phyloP scores from a whole-genome alignment of 2,888 invertebrate species.

The Calliopum simillimum region DNA sequence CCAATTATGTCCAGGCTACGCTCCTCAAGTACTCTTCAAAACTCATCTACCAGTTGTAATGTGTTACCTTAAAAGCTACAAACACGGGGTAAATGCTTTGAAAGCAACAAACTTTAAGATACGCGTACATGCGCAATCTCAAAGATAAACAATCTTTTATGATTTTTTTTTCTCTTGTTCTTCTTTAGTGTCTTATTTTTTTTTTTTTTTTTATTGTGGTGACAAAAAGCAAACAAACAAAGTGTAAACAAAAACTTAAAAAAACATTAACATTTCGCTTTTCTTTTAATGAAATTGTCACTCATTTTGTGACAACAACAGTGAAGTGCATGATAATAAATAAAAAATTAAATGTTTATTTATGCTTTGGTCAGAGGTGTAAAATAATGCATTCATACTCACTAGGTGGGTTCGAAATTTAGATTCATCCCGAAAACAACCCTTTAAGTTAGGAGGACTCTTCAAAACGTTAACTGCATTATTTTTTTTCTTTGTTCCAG shows the following conservation, averaged over 20 bases:
- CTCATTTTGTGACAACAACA: constrained; percentile 31
- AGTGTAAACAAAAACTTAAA: constrained; percentile 1
- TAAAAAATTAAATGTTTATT: no score
- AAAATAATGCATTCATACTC: no score
- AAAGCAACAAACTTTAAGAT: background rate
- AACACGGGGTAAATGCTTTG: background rate
- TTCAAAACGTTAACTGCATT: no score
- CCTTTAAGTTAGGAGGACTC: no score
- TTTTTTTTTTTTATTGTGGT: background rate
- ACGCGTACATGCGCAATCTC: background rate
- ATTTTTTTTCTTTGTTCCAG: no score
- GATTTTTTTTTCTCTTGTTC: constrained; percentile 6
- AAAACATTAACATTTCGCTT: background rate
- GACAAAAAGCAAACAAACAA: constrained; percentile 11
- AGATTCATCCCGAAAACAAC: no score
- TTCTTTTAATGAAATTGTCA: constrained; percentile 36
- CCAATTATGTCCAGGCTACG: background rate
- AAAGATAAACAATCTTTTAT: constrained; percentile 13
- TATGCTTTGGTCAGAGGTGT: no score
- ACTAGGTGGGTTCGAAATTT: no score
- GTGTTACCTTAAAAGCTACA: background rate
- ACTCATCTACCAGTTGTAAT: background rate
- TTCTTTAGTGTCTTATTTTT: constrained; percentile 5
- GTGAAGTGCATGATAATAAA: no score
- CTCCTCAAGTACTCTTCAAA: background rate